Percentiles rank a stretch among this genome's conserved stretches.
Evolutionary conservation across 2,113 vertebrate species (phyloP).

Genomic region (Perca flavescens): DNA sequence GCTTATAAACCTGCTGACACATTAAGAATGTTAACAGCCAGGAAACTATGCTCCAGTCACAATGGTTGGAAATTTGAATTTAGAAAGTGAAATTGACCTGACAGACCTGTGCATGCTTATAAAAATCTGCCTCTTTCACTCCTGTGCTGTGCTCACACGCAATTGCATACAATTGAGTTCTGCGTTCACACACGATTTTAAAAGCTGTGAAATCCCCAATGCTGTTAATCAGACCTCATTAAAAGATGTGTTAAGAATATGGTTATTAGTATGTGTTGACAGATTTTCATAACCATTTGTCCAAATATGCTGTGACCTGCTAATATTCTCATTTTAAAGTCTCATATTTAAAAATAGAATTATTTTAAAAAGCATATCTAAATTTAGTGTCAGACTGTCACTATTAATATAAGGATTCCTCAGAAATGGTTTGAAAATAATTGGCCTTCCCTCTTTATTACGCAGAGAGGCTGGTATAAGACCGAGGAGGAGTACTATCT

Average conservation of each 20-base stretch:
- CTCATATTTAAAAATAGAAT: neutral
- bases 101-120: conserved; percentile 1
- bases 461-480: conserved; percentile 91
- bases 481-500: conserved; percentile 91
- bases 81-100: neutral
- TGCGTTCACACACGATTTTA: neutral
- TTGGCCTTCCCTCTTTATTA: conserved; percentile 37
- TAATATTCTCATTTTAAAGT: neutral
- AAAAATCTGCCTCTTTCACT: conserved; percentile 6
- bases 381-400: conserved; percentile 17
- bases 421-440: conserved; percentile 38
- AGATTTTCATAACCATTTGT: neutral
- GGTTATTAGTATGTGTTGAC: neutral
- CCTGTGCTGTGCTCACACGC: neutral
- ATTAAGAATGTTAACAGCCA: neutral
- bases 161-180: neutral
- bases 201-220: neutral
- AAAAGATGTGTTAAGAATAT: conserved; percentile 9
- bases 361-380: neutral
- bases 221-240: conserved; percentile 26
- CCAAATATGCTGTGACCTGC: neutral
- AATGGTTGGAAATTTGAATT: neutral
- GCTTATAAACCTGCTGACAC: neutral
- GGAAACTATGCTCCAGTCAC: neutral
- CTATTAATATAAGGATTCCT: conserved; percentile 9